Evolutionary conservation across 2,113 vertebrate species (phyloP).

Genomic region (Podilymbus podiceps): DNA sequence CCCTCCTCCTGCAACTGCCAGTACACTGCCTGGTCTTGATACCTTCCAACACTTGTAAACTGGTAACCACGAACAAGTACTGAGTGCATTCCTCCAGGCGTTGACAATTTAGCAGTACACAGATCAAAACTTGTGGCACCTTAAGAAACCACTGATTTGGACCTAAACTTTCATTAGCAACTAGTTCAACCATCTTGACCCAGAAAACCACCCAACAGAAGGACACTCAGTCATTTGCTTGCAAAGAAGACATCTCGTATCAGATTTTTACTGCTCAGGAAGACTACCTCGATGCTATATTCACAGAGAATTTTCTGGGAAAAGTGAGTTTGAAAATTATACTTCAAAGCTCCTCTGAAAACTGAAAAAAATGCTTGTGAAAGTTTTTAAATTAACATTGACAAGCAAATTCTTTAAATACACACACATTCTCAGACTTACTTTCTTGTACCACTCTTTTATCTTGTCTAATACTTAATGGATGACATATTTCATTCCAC

Average conservation of each 20-base stretch:
- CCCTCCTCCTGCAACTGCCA: background rate
- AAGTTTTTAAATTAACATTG: background rate
- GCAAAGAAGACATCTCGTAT: background rate
- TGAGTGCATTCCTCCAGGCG: background rate
- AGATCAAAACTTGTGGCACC: background rate
- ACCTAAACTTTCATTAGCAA: background rate
- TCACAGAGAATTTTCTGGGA: background rate
- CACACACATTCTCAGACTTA: background rate
- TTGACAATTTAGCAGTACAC: background rate
- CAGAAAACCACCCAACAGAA: background rate
- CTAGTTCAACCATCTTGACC: background rate
- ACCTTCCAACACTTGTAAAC: background rate
- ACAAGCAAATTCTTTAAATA: constrained; percentile 15
- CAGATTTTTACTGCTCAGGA: background rate
- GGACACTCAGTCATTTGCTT: background rate
- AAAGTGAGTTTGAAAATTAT: background rate
- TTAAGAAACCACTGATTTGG: background rate
- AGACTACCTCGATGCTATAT: background rate
- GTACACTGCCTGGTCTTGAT: background rate
- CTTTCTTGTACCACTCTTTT: background rate
- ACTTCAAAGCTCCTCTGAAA: background rate
- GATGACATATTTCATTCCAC: constrained; percentile 50
- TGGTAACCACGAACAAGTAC: background rate
- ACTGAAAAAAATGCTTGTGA: background rate
- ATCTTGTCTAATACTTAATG: constrained; percentile 35